Conservation (phyloP, 2,797 vertebrate species). For the Sylvilagus floridanus region DNA sequence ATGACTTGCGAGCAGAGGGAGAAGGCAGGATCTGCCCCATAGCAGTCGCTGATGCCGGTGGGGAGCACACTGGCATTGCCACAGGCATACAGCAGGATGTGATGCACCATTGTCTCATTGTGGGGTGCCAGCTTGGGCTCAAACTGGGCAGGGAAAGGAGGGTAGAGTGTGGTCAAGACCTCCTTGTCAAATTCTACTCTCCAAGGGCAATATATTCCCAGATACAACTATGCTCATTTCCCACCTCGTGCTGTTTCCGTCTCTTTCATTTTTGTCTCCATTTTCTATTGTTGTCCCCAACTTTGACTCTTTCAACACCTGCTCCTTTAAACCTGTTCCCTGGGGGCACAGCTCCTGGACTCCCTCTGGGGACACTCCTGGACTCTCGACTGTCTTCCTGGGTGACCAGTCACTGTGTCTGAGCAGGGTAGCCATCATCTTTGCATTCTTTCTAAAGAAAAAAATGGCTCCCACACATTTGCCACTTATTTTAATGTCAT, state of each 20-base stretch:
- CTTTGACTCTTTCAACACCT: not conserved
- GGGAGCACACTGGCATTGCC: slow-evolving; percentile 74
- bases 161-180: not conserved
- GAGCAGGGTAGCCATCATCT: not conserved
- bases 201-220: not conserved
- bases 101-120: slow-evolving; percentile 79
- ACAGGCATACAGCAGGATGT: slow-evolving; percentile 84
- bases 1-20: slow-evolving; percentile 85
- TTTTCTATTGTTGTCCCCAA: not conserved
- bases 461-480: not conserved
- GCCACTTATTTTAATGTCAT: not conserved
- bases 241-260: not conserved
- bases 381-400: not conserved
- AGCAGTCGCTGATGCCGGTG: slow-evolving; percentile 80
- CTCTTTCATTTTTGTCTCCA: too few relatives aligned
- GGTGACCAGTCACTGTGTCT: not conserved
- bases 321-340: not conserved
- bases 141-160: slow-evolving; percentile 74
- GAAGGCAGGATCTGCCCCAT: slow-evolving; percentile 81
- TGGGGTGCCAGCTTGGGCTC: slow-evolving; percentile 68
- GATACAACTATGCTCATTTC: not conserved
- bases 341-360: not conserved
- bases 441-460: not conserved
- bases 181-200: not conserved
- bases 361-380: not conserved